Base-by-base conservation (phyloP, 2,888 invertebrate genomes). In the Phengaris alcon region DNA sequence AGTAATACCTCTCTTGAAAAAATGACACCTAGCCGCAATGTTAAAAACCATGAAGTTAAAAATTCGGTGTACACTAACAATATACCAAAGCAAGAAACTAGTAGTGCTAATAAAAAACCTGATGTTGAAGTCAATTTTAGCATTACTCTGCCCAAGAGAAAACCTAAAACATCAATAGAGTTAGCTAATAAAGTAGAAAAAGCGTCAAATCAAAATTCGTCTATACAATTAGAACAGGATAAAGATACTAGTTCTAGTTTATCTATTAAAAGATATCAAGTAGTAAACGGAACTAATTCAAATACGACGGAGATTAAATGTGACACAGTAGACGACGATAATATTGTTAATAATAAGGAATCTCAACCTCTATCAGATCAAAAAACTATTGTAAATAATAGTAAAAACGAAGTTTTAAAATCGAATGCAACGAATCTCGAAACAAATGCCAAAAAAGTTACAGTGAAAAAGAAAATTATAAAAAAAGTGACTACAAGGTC, bases 111-210 rank as follows among this genome's bases (percentile, higher is more conserved):
- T 46, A 80, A 76, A 55, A 89, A 88, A 81, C 85, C 84, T 74
- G 90, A 93, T 73, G 83, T 93, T 55, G 93, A 93, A 87, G 93
- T 93, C 73, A 92, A 90, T 82, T 93, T 93, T 81, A 92, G 87
- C 84, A 88, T 93, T 81, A 91, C 89, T 68, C 85, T 93, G 76
- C 93, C 93, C 70, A 90, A 83, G 82, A 93, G 88, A 81, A 80
- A 87, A 82, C 73, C 83, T 22, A 75, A 75, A 52, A 35, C 80
- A 6, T 77, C 82, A 15, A 88, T 82, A 13, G 85, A 88, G 73
- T 4, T 44, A 6, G 78, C 82, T 46, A 73, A 78, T 8, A 84
- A 81, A 76, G 84, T 80, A 77, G 79, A 75, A 75, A 82, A 84
- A 76, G 64, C 77, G 72, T 75, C 70, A 77, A 84, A 85, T 64